Percentiles rank a stretch among this genome's conserved stretches.
Conservation (phyloP, 2,113 vertebrate species). For the Gadus chalcogrammus region DNA sequence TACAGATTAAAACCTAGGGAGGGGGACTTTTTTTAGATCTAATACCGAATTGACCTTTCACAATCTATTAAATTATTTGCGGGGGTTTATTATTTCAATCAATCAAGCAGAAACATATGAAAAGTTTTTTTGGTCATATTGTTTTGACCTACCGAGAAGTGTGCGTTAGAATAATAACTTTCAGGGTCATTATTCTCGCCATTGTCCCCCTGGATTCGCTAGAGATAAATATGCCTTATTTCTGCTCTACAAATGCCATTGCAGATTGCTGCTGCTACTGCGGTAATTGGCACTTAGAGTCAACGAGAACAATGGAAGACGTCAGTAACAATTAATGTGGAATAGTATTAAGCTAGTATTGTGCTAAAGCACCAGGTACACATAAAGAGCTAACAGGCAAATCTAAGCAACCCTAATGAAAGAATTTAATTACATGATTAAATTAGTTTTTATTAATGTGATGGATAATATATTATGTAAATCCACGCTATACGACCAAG, state of each 20-base stretch:
- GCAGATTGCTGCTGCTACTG: conserved; percentile 30
- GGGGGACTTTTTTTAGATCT: too few species aligned
- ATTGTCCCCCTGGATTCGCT: conserved; percentile 31
- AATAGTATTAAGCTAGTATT: conserved; percentile 15
- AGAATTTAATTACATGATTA: too few species aligned
- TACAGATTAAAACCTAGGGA: too few species aligned
- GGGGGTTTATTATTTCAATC: conserved; percentile 11
- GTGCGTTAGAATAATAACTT: conserved; percentile 29
- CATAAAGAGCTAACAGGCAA: neutral
- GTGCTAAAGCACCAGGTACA: conserved; percentile 25
- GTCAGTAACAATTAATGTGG: conserved; percentile 44
- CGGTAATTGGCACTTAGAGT: conserved; percentile 46
- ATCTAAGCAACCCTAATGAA: neutral
- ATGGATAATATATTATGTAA: too few species aligned
- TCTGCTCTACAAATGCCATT: conserved; percentile 52
- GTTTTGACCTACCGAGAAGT: conserved; percentile 22
- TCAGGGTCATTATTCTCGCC: conserved; percentile 12
- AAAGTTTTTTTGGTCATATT: conserved; percentile 9
- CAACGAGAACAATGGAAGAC: conserved; percentile 32
- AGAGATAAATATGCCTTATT: conserved; percentile 54
- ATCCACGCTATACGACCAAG: too few species aligned
- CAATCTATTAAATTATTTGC: neutral
- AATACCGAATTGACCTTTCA: neutral
- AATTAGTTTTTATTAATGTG: too few species aligned
- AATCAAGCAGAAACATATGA: neutral